Evolutionary conservation across 2,888 invertebrate genomes (phyloP), one percentile per base, ranked within the genome.

Genomic region (Polyommatus iphigenia): DNA sequence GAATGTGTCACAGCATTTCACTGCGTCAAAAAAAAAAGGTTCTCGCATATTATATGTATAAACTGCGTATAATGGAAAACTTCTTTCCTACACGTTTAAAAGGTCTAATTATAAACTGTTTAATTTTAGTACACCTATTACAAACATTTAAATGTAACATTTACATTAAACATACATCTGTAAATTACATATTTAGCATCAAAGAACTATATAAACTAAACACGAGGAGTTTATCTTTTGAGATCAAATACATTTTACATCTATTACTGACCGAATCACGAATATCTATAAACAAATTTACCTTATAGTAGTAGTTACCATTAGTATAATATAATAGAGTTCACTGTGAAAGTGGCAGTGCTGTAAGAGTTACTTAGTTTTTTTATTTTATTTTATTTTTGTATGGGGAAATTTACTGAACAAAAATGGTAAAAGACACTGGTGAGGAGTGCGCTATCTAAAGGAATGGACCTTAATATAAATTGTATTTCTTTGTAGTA

Each of bases 161-260:
- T 67, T 67, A 67, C 67, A 67, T 29, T 67, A 82, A 81, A 81
- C 72, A 79, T 72, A 71, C 75, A 76, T 67, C 78, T 77, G 79
- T 78, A 79, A 79, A 80, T 77, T 73, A 77, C 50, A 76, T 76
- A 77, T 73, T 79, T 77, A 77, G 78, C 79, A 81, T 81, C 77
- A 79, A 80, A 80, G 67, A 80, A 50, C 78, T 32, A 76, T 54
- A 46, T 24, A 77, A 67, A 46, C 20, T 20, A 77, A 78, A 78
- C 57, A 32, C 20, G 57, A 18, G 57, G 20, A 57, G 59, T 72
- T 72, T 77, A 77, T 73, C 41, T 78, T 79, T 78, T 57, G 71
- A 78, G 79, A 79, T 79, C 77, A 79, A 77, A 79, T 77, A 77
- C 46, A 77, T 67, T 4, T 50, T 15, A 29, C 24, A 2, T 67